A percentile compares a stretch with the other conserved stretches of the same genome.
phyloP scores from a whole-genome alignment of 2,888 invertebrate genomes.

The Lithodes maja region DNA sequence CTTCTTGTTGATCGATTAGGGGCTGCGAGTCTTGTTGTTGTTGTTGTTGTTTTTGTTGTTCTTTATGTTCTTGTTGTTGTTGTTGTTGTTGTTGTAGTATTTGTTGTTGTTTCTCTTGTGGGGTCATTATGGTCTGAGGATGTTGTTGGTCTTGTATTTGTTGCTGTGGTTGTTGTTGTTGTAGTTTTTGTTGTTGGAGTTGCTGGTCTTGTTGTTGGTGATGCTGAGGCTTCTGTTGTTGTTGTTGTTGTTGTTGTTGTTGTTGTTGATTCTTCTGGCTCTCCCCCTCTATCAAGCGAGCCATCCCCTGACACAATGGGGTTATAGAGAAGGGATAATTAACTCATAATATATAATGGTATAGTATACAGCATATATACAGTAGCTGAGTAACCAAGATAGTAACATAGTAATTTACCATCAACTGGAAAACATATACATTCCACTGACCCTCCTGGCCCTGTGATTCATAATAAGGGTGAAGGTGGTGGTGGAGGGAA shows the following conservation, averaged over 20 bases:
- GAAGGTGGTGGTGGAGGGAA: constrained; percentile 54
- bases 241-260: neutral
- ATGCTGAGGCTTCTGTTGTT: neutral
- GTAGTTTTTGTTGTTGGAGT: neutral
- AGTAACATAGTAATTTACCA: too few relatives aligned
- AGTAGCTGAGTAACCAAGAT: too few relatives aligned
- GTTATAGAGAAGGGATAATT: neutral
- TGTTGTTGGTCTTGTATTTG: constrained; percentile 1
- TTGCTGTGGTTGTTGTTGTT: constrained; percentile 8
- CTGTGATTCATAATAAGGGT: constrained; percentile 31
- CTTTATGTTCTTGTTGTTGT: too few relatives aligned
- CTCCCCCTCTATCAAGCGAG: neutral
- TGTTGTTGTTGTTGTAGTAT: too few relatives aligned
- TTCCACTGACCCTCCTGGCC: constrained; percentile 30
- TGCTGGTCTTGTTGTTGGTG: neutral
- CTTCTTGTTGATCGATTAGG: too few relatives aligned
- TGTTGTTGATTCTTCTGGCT: neutral
- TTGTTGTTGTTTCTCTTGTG: too few relatives aligned
- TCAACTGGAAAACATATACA: too few relatives aligned
- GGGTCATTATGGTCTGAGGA: too few relatives aligned
- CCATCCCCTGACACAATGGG: neutral
- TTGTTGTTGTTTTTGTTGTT: too few relatives aligned
- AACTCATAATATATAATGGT: neutral
- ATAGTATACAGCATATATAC: too few relatives aligned
- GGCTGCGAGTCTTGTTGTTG: too few relatives aligned